Conservation (phyloP, 2,797 vertebrate genomes). For the Gymnoscopelus microlampas region DNA sequence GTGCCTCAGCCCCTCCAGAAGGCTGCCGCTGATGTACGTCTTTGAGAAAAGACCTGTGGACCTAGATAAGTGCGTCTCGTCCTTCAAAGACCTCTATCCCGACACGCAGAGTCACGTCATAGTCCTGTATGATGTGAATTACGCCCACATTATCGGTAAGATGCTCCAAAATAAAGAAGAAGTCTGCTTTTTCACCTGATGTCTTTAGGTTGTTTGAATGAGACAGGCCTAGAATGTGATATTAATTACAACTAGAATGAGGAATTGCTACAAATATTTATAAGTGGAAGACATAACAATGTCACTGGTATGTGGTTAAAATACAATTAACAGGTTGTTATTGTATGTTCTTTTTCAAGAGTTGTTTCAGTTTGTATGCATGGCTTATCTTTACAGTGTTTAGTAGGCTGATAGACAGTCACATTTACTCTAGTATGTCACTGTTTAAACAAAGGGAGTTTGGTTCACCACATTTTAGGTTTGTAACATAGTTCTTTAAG, state of each 20-base stretch:
- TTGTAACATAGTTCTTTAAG: not conserved
- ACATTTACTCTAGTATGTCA: too few relatives aligned
- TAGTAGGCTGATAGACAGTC: too few relatives aligned
- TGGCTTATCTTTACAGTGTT: too few relatives aligned
- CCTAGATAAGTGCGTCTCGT: slow-evolving; percentile 76
- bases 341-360: too few relatives aligned
- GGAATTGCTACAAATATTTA: too few relatives aligned
- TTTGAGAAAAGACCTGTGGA: slow-evolving; percentile 78
- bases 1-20: slow-evolving; percentile 89
- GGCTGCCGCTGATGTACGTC: slow-evolving; percentile 85
- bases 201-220: not conserved
- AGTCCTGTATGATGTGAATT: slow-evolving; percentile 89
- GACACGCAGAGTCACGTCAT: slow-evolving; percentile 79
- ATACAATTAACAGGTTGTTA: too few relatives aligned
- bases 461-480: not conserved
- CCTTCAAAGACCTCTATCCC: slow-evolving; percentile 83
- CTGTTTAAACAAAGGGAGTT: too few relatives aligned
- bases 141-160: slow-evolving; percentile 78
- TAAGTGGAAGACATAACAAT: too few relatives aligned
- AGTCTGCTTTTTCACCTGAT: not conserved
- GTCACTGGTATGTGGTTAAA: too few relatives aligned
- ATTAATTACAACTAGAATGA: too few relatives aligned
- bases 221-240: too few relatives aligned
- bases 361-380: too few relatives aligned
- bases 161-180: not conserved